A percentile compares a stretch with the other conserved stretches of the same genome.
Evolutionary conservation across 2,113 vertebrate genomes (phyloP).

Genomic region (Oryzias celebensis): DNA sequence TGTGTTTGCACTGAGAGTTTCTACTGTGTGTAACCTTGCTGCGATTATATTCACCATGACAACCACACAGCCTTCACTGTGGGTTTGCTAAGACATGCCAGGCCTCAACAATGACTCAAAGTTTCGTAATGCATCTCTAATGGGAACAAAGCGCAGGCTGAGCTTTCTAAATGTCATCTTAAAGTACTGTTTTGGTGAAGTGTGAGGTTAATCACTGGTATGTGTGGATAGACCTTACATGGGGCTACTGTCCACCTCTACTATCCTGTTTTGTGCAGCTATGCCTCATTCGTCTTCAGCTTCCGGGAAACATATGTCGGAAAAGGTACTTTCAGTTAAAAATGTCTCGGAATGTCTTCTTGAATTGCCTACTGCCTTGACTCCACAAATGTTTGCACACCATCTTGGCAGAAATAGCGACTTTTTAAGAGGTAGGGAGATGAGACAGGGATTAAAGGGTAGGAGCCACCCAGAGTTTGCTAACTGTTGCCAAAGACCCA

Average conservation of each 20-base stretch:
- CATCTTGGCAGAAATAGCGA: constrained; percentile 40
- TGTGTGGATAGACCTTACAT: constrained; percentile 34
- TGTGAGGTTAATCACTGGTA: constrained; percentile 26
- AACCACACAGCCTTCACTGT: constrained; percentile 39
- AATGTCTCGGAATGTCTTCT: not conserved
- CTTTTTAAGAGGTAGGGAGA: constrained; percentile 56
- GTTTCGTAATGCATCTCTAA: constrained; percentile 33
- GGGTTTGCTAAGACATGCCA: constrained; percentile 45
- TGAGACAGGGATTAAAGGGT: constrained; percentile 60
- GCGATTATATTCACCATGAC: constrained; percentile 54
- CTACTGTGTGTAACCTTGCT: constrained; percentile 19
- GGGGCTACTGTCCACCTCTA: constrained; percentile 28
- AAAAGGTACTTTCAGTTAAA: no score
- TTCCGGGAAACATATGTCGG: constrained; percentile 43
- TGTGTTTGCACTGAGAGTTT: constrained; percentile 18
- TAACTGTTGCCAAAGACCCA: constrained; percentile 67
- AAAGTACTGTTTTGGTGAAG: constrained; percentile 32
- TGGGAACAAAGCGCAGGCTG: constrained; percentile 29
- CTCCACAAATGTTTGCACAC: constrained; percentile 48
- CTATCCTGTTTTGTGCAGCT: constrained; percentile 34
- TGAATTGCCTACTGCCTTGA: constrained; percentile 56
- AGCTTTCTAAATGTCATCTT: constrained; percentile 50
- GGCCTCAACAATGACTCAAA: constrained; percentile 35
- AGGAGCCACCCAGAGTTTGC: constrained; percentile 67
- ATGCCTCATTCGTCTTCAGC: constrained; percentile 62